Base-by-base conservation (phyloP, 2,797 vertebrate species). In the Catharus ustulatus region DNA sequence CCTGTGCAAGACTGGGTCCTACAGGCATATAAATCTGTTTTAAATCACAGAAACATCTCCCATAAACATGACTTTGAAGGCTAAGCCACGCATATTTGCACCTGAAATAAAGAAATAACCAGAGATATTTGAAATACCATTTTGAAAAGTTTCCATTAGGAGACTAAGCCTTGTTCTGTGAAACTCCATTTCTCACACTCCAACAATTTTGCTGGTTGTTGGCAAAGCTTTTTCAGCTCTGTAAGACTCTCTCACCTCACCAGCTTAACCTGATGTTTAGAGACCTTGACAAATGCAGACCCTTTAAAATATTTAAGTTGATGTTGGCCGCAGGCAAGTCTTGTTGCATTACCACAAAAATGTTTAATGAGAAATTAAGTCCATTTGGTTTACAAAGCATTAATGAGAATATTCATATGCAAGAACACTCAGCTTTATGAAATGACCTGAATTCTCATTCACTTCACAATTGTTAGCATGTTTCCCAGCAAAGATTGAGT, bases 311-410 rank as follows among this genome's bases (percentile, higher is more conserved):
- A 90, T 93, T 83, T 68, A 94, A 94, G 58, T 18, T 90, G 80
- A 88, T 58, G 69, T 9, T 88, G 66, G 58, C 83, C 91, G 20
- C 58, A 72, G 64, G 79, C 87, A 87, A 90, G 46, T 32, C 40
- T 91, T 80, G 27, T 57, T 92, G 86, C 59, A 61, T 72, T 77
- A 80, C 18, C 61, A 83, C 79, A 68, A 75, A 96, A 94, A 89
- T 61, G n/a, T 74, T 91, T 94, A 94, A 94, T 91, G 62, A 94
- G 66, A 91, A 91, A 85, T 89, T 87, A 93, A 75, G 58, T 84
- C 49, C 52, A 77, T 89, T 87, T 83, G 46, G 54, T 90, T 75
- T 88, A 91, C 69, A 78, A 92, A 78, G 58, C 79, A 87, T 68
- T 89, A 87, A 94, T 81, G 58, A 93, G 69, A 92, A 68, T 86